Evolutionary conservation across 2,888 invertebrate genomes (phyloP), one percentile per base, ranked within the genome.

Genomic region (Orchesella flavescens): DNA sequence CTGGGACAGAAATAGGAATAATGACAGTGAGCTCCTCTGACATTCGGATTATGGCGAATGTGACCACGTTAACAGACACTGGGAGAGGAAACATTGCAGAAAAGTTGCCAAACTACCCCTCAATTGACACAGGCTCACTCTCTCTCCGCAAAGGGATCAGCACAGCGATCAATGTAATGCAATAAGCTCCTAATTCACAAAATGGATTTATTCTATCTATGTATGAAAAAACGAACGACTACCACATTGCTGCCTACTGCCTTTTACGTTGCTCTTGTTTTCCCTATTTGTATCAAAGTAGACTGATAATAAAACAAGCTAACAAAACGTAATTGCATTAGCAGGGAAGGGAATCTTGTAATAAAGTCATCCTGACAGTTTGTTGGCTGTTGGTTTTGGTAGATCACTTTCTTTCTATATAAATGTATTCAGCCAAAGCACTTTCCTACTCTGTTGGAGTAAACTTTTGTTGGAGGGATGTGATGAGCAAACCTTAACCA

Each of bases 1-100:
- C 89, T 61, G 90, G 89, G 23, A 89, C 89, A 57, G 87, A 89
- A 83, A 85, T 90, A 43, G 90, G 90, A 63, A 88, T 90, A 49
- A 89, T 90, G 69, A 88, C 89, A 46, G 89, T 90, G 68, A 87
- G 85, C 66, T 34, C 34, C 7, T 86, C 87, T 21, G 87, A 89
- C 86, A 84, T 88, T 84, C 83, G 84, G 75, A 85, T 87, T 74
- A 74, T 88, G 80, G 87, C 88, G 23, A 88, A 88, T 69, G 83
- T 85, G 87, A 87, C 87, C 15, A 80, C 69, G 1, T 83, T 88
- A n/a, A 85, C 85, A 61, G 86, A 86, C 34, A 83, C 78, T 76
- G 57, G 63, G 71, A 83, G 83, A 66, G 85, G 79, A 66, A 79
- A 83, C 23, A 78, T 89, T 10, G 88, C 88, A 53, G 89, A 88